Evolutionary conservation across 2,113 vertebrate genomes (phyloP).

Genomic region (Carassius gibelio): DNA sequence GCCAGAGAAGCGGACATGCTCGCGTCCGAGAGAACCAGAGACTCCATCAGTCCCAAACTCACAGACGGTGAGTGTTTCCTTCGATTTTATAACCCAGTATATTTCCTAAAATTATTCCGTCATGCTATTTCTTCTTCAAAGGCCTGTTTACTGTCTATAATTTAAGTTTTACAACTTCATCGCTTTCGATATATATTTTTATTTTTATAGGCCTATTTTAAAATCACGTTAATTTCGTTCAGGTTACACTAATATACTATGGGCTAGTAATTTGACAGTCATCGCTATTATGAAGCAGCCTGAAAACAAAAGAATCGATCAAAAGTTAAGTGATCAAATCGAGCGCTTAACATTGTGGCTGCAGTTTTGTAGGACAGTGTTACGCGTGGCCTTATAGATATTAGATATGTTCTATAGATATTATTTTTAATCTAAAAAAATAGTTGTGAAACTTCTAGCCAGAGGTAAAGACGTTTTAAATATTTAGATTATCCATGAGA

Average conservation of each 20-base stretch:
- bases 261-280: background rate
- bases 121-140: background rate
- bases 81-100: background rate
- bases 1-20: slow-evolving; percentile 89
- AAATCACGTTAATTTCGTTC: background rate
- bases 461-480: background rate
- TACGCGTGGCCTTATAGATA: background rate
- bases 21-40: slow-evolving; percentile 84
- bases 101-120: background rate
- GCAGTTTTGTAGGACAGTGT: background rate
- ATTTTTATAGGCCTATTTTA: background rate
- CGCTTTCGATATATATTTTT: background rate
- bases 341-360: background rate
- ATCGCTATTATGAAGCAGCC: background rate
- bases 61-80: slow-evolving; percentile 83
- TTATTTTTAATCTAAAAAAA: background rate
- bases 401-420: no score
- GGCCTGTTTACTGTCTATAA: background rate
- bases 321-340: background rate
- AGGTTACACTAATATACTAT: background rate
- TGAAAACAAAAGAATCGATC: background rate
- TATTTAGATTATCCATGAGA: background rate
- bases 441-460: background rate
- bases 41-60: slow-evolving; percentile 89
- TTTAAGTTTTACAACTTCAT: background rate